phyloP scores from a whole-genome alignment of 2,797 vertebrate species.

The Catostomus latipinnis region DNA sequence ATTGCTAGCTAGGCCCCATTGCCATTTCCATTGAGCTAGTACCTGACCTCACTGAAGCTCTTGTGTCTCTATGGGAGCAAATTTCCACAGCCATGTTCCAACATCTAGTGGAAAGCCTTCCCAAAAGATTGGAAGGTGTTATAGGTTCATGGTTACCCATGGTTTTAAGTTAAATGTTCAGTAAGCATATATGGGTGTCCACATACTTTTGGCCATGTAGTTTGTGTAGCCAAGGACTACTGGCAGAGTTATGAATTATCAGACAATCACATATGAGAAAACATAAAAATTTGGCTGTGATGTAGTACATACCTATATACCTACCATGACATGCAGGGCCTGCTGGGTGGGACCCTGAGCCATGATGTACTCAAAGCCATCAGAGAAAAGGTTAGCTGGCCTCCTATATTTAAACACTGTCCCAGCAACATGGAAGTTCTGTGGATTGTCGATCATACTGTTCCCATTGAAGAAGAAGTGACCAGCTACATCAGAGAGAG shows the following conservation, averaged over 20 bases:
- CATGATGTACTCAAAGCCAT: conserved; percentile 91
- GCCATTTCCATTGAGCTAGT: no score
- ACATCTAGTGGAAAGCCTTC: no score
- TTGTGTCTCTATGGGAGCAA: no score
- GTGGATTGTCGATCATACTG: conserved; percentile 86
- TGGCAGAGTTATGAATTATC: neutral
- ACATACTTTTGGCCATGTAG: no score
- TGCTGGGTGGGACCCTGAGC: conserved; percentile 88
- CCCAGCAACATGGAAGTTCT: conserved; percentile 88
- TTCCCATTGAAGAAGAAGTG: conserved; percentile 92
- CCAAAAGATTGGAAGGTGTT: no score
- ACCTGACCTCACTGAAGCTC: no score
- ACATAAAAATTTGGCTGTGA: conserved; percentile 6
- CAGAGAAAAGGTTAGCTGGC: conserved; percentile 79
- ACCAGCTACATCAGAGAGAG: conserved; percentile 87
- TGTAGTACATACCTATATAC: conserved; percentile 59
- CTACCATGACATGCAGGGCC: conserved; percentile 89
- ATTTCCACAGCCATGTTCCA: no score
- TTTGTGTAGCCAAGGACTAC: neutral
- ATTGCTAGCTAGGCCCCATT: no score
- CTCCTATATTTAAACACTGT: conserved; percentile 90
- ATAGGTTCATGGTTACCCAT: no score
- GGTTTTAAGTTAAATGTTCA: no score
- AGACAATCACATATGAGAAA: neutral
- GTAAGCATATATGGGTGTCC: no score